Evolutionary conservation across 2,113 vertebrate genomes (phyloP).

Genomic region (Heterocephalus glaber): DNA sequence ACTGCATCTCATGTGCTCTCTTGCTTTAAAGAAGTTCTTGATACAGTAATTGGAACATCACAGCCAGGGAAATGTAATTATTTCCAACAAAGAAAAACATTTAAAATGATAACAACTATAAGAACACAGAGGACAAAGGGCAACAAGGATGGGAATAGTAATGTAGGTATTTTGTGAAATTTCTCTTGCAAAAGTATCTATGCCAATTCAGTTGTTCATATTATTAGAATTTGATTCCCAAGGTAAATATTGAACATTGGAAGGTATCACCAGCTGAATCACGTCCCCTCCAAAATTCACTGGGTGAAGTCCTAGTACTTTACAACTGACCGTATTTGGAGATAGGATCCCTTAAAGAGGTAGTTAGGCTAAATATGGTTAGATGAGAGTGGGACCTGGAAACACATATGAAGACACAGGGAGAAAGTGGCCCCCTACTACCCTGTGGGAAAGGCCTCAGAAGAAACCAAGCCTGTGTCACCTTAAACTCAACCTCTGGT

Average conservation of each 20-base stretch:
- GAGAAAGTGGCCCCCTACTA: not conserved
- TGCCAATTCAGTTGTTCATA: not conserved
- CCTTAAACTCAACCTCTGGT: not conserved
- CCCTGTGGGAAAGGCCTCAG: not conserved
- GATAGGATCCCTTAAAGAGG: not conserved
- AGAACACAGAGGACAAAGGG: not conserved
- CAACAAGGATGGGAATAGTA: not conserved
- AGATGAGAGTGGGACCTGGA: not conserved
- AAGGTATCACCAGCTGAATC: not conserved
- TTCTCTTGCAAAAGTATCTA: not conserved
- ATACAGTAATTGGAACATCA: not conserved
- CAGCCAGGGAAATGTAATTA: not conserved
- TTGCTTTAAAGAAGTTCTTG: not conserved
- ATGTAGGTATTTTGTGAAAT: not conserved
- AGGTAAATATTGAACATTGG: not conserved
- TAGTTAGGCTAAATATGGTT: not conserved
- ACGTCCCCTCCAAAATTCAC: not conserved
- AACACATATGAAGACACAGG: not conserved
- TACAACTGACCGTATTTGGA: not conserved
- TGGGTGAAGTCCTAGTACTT: not conserved
- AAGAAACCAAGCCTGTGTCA: not conserved
- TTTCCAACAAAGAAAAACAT: conserved; percentile 21
- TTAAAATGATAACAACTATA: not conserved
- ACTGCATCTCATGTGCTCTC: not conserved
- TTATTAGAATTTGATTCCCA: not conserved